Evolutionary conservation across 1,140 invertebrate species (phyloP), one percentile per base, ranked within the genome.

Genomic region (Acarapis woodi): DNA sequence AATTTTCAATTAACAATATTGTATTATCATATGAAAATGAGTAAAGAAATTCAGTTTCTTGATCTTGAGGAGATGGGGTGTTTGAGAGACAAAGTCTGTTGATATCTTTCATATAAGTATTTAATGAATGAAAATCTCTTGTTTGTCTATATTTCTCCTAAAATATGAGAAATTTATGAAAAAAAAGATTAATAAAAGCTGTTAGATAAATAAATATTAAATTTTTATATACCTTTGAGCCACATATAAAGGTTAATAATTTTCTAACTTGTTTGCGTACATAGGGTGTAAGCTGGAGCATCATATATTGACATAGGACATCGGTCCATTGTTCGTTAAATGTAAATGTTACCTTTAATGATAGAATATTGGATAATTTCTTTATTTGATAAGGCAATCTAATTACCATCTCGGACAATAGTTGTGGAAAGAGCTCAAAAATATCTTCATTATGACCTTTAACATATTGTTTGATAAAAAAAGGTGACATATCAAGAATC

Each of bases 241-340:
- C 85, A 54, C 85, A 90, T 39, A 93, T 73, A 45, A 82, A 77
- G 35, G 93, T 60, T 1, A 96, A 53, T 3, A 96, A 60, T 59
- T 93, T 87, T 6, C 82, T 64, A 16, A 56, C 53, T 64, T 82
- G 75, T 38, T 73, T 56, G 36, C 70, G 55, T 1, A 63, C 58
- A 49, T 60, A 62, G 30, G 60, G 58, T 14, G 62, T 57, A 43
- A 63, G 56, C 20, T 57, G 55, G 10, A 76, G 74, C 73, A 93
- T 85, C 76, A 93, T 85, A 50, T 90, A 94, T 52, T 96, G 85
- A 53, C 85, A 90, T 1, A 96, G 62, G 44, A 68, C 65, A 33
- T 67, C 66, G 42, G 69, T 70, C 77, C 77, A 83, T 0, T 60
- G 59, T 46, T 61, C 54, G 35, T 56, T 52, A 51, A 60, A 60